Evolutionary conservation across 2,888 invertebrate species (phyloP).

Genomic region (Drymonia ruficornis): DNA sequence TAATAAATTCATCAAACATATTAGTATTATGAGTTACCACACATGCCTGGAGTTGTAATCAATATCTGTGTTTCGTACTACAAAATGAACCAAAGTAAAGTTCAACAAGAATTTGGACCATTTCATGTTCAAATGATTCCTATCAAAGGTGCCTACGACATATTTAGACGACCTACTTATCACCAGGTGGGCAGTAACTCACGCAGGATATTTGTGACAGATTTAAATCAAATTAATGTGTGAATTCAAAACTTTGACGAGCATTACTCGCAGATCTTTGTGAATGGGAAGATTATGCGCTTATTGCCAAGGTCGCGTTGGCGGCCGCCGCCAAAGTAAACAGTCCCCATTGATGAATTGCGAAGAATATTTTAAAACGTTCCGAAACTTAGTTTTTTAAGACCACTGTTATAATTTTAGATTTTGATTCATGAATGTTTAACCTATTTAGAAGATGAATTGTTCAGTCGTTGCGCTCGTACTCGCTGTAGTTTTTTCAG

Average conservation of each 20-base stretch:
- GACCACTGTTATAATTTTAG: constrained; percentile 8
- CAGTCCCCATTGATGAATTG: constrained; percentile 32
- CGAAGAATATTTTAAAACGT: constrained; percentile 12
- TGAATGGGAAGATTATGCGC: constrained; percentile 30
- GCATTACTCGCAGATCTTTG: constrained; percentile 19
- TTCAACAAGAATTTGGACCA: not conserved
- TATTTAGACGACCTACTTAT: constrained; percentile 7
- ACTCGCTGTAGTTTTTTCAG: not conserved
- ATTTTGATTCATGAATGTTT: constrained; percentile 13
- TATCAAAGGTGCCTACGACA: not conserved
- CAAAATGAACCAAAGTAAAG: not conserved
- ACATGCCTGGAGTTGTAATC: not conserved
- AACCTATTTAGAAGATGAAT: not conserved
- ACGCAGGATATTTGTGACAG: not conserved
- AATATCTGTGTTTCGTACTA: not conserved
- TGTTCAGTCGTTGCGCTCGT: not conserved
- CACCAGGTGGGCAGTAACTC: constrained; percentile 2
- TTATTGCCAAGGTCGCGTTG: constrained; percentile 26
- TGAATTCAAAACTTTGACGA: constrained; percentile 13
- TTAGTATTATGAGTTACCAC: not conserved
- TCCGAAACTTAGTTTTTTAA: constrained; percentile 4
- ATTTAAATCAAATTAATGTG: constrained; percentile 18
- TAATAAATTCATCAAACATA: not conserved
- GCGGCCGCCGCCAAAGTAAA: constrained; percentile 30
- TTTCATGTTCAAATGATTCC: not conserved